These are phyloP conservation scores for Patella caerulea DNA, from an alignment of 2,888 invertebrate genomes.

Conservation along the genomic window DNA sequence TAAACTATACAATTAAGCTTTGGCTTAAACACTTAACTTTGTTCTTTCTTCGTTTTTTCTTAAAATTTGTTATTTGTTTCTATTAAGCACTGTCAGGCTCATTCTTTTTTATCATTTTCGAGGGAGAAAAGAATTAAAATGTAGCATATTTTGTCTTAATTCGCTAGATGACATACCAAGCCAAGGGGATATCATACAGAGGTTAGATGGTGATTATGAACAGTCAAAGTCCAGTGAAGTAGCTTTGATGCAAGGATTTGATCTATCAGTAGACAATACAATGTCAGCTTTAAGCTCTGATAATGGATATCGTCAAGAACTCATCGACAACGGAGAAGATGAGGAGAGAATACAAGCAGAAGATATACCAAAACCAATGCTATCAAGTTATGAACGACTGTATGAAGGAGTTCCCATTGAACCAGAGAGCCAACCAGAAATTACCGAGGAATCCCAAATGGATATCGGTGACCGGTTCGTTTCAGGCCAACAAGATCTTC, in stretches of 20 bases:
- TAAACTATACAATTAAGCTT: no score
- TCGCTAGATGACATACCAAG: no score
- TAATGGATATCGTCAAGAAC: constrained; percentile 36
- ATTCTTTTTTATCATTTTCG: no score
- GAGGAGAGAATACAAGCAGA: constrained; percentile 11
- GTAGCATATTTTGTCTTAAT: no score
- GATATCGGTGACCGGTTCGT: constrained; percentile 66
- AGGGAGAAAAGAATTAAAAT: no score
- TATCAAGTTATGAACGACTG: constrained; percentile 59
- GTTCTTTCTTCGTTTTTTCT: no score
- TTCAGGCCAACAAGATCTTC: constrained; percentile 57
- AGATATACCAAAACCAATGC: constrained; percentile 32
- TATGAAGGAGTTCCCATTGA: constrained; percentile 54
- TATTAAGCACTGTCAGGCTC: no score
- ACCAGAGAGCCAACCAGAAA: constrained; percentile 47
- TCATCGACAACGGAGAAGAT: constrained; percentile 16
- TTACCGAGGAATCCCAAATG: constrained; percentile 49
- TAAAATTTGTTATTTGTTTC: no score
- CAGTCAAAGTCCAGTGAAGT: constrained; percentile 53
- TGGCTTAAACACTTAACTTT: no score
- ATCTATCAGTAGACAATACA: constrained; percentile 63
- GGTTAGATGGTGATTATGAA: constrained; percentile 17
- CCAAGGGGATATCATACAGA: no score
- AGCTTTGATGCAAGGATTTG: constrained; percentile 62
- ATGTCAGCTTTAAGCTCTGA: constrained; percentile 55